A percentile compares a stretch with the other conserved stretches of the same genome.
Evolutionary conservation across 2,797 vertebrate species (phyloP).

Genomic region (Euthynnus affinis): DNA sequence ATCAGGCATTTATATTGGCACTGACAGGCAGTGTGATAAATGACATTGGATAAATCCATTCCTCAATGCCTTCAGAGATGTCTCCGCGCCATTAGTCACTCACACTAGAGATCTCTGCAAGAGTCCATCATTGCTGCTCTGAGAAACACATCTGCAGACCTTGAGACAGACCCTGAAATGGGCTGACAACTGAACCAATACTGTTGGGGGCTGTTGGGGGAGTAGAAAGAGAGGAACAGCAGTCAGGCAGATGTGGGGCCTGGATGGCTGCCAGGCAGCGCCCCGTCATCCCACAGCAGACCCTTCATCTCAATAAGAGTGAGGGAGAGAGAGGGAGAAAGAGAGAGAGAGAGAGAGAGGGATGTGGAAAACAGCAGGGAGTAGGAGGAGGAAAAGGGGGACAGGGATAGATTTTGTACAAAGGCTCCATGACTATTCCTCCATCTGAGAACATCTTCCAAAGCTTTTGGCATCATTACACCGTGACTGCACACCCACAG

Average conservation of each 20-base stretch:
- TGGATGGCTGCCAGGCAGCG: slow-evolving; percentile 83
- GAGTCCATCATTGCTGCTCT: slow-evolving; percentile 80
- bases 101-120: slow-evolving; percentile 77
- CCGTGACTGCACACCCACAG: slow-evolving; percentile 52
- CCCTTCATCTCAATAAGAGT: slow-evolving; percentile 81
- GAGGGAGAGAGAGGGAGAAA: slow-evolving; percentile 56
- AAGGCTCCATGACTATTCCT: slow-evolving; percentile 64
- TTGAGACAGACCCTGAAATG: slow-evolving; percentile 80
- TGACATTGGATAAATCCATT: slow-evolving; percentile 78
- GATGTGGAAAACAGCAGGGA: slow-evolving; percentile 73
- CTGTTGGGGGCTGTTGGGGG: slow-evolving; percentile 67
- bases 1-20: slow-evolving; percentile 77
- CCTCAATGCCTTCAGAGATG: slow-evolving; percentile 80
- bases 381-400: slow-evolving; percentile 55
- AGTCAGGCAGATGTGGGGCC: slow-evolving; percentile 86
- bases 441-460: slow-evolving; percentile 67
- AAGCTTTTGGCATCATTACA: slow-evolving; percentile 60
- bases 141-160: slow-evolving; percentile 80
- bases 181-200: slow-evolving; percentile 79
- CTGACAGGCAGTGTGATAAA: slow-evolving; percentile 77
- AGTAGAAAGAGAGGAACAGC: slow-evolving; percentile 77
- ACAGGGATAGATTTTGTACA: slow-evolving; percentile 64
- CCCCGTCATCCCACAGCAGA: slow-evolving; percentile 76
- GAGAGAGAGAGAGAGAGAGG: slow-evolving; percentile 42
- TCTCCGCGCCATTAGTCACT: slow-evolving; percentile 81